phyloP scores from a whole-genome alignment of 2,888 invertebrate species.

The Dinocampus coccinellae region DNA sequence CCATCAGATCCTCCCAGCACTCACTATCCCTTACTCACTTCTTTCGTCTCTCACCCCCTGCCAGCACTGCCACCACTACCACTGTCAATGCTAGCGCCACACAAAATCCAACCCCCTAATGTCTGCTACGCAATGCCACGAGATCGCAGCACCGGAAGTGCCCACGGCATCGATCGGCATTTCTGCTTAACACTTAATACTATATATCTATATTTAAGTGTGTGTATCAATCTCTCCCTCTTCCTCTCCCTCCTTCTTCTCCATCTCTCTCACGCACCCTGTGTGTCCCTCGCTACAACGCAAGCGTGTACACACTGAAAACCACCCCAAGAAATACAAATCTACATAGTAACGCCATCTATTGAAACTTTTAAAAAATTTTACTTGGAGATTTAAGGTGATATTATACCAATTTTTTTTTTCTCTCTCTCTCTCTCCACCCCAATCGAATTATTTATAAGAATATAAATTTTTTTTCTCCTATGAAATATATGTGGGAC shows the following conservation, averaged over 20 bases:
- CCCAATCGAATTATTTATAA: background rate
- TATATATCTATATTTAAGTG: background rate
- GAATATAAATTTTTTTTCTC: background rate
- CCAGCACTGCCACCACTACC: constrained; percentile 31
- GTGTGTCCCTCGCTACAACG: constrained; percentile 38
- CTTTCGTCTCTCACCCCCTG: constrained; percentile 8
- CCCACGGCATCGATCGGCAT: constrained; percentile 56
- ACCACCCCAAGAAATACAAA: constrained; percentile 28
- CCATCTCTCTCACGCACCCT: no score
- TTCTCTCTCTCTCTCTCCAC: background rate
- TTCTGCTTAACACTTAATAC: background rate
- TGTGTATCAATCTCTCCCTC: background rate
- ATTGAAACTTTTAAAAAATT: background rate
- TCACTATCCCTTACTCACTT: constrained; percentile 43
- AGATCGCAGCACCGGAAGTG: constrained; percentile 60
- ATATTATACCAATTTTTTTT: constrained; percentile 4
- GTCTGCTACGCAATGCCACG: constrained; percentile 49
- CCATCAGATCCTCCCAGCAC: constrained; percentile 46
- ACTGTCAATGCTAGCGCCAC: constrained; percentile 46
- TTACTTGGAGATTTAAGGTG: background rate
- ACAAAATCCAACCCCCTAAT: constrained; percentile 35
- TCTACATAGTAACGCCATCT: constrained; percentile 40
- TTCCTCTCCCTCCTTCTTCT: no score
- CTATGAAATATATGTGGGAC: background rate
- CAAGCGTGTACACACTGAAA: constrained; percentile 39